Evolutionary conservation across 2,888 invertebrate species (phyloP).

Genomic region (Macrosiphum euphorbiae): DNA sequence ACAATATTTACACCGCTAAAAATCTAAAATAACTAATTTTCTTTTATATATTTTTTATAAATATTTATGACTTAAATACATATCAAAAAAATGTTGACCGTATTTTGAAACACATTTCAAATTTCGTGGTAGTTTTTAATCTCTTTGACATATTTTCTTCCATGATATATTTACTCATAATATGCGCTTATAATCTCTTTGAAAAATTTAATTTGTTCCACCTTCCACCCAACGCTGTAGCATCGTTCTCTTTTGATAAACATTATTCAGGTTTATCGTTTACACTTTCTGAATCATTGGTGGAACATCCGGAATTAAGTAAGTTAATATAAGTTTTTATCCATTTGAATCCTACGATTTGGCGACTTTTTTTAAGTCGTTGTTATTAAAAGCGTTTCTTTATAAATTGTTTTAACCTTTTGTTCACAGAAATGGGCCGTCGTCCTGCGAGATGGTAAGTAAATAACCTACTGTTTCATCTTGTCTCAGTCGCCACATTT

Average conservation of each 20-base stretch:
- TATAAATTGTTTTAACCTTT: slow-evolving; percentile 21
- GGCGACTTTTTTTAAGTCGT: neutral
- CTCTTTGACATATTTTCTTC: slow-evolving; percentile 2
- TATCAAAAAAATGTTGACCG: too few species aligned
- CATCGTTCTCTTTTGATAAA: slow-evolving; percentile 49
- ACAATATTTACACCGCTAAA: too few species aligned
- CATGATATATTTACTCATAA: neutral
- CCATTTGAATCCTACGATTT: slow-evolving; percentile 34
- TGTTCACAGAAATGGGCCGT: slow-evolving; percentile 86
- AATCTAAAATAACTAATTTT: too few species aligned
- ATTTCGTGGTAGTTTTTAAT: neutral
- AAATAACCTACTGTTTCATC: slow-evolving; percentile 58
- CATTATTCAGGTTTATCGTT: neutral
- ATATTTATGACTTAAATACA: too few species aligned
- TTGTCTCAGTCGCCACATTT: slow-evolving; percentile 26
- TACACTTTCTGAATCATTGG: neutral
- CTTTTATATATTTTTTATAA: too few species aligned
- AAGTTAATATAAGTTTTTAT: slow-evolving; percentile 49
- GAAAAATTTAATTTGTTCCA: neutral
- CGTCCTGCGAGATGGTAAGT: slow-evolving; percentile 98
- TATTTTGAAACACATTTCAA: too few species aligned
- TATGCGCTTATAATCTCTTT: neutral
- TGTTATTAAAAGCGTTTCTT: neutral
- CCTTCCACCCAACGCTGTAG: neutral
- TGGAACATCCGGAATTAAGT: neutral